Base-by-base conservation (phyloP, 2,113 vertebrate genomes). In the Martes martes region DNA sequence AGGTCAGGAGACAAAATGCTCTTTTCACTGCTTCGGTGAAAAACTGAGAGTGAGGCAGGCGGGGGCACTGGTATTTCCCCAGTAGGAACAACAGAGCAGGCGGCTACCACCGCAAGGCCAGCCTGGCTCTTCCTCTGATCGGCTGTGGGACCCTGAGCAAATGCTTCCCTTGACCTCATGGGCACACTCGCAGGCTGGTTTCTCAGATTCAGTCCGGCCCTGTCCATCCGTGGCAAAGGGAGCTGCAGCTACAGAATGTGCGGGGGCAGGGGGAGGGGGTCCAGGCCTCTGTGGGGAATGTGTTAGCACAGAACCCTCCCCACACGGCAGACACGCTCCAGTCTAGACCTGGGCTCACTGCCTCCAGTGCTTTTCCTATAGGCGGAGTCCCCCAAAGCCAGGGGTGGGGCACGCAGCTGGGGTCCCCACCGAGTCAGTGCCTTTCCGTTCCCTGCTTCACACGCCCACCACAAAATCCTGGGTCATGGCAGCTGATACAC, bases 281-380 rank as follows among this genome's bases (percentile, higher is more conserved):
- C 47, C 11, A 8, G 36, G 10, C 6, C 69, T 61, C 57, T 6
- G 5, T 0, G 26, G 89, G 52, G 36, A 14, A 2, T 0, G 3
- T 7, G 74, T 73, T 15, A 39, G 33, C 31, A 65, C 28, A 59
- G 85, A 63, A 13, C 23, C 6, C 11, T 13, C n/a, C 39, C 13
- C 92, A 23, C 6, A 23, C 15, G 4, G 26, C 82, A 15, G 39
- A 42, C 33, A 28, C 42, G 15, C 33, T n/a, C 67, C 39, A 18
- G 1, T 2, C 59, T 6, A 31, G 61, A 63, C 3, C 39, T 21
- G 4, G 9, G 39, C 57, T 83, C 26, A 10, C 85, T 0, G 28
- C 82, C 65, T 6, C 19, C 23, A 3, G 0, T 2, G 24, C 33
- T 39, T 67, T 84, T 45, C 16, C 73, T 15, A 7, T 2, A 1